Evolutionary conservation across 2,113 vertebrate genomes (phyloP).

Genomic region (Dromiciops gliroides): DNA sequence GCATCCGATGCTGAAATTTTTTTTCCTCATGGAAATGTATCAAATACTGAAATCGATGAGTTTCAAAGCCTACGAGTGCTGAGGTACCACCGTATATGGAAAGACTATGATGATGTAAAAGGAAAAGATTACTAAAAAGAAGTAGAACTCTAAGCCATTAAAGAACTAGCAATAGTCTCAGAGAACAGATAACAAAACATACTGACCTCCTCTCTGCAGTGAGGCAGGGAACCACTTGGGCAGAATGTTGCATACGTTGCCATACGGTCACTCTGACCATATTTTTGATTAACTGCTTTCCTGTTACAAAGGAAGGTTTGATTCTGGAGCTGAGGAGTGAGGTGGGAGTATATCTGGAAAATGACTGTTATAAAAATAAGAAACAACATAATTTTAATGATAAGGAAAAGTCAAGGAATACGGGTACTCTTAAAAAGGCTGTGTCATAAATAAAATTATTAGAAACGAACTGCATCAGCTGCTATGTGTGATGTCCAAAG

Average conservation of each 20-base stretch:
- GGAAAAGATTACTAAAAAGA: background rate
- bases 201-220: background rate
- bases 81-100: no score
- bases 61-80: no score
- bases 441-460: background rate
- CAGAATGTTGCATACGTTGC: background rate
- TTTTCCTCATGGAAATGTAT: no score
- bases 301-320: background rate
- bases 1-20: no score
- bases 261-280: background rate
- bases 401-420: background rate
- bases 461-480: background rate
- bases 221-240: background rate
- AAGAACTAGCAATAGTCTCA: background rate
- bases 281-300: background rate
- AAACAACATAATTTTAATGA: background rate
- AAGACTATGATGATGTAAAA: background rate
- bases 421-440: background rate
- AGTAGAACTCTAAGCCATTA: background rate
- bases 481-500: background rate
- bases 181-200: background rate
- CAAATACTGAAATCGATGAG: no score
- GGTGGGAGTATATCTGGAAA: background rate
- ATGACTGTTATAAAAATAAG: background rate
- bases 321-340: background rate